These are phyloP conservation scores for Nothocercus julius DNA, from an alignment of 2,113 vertebrate genomes.

Conservation along the genomic window DNA sequence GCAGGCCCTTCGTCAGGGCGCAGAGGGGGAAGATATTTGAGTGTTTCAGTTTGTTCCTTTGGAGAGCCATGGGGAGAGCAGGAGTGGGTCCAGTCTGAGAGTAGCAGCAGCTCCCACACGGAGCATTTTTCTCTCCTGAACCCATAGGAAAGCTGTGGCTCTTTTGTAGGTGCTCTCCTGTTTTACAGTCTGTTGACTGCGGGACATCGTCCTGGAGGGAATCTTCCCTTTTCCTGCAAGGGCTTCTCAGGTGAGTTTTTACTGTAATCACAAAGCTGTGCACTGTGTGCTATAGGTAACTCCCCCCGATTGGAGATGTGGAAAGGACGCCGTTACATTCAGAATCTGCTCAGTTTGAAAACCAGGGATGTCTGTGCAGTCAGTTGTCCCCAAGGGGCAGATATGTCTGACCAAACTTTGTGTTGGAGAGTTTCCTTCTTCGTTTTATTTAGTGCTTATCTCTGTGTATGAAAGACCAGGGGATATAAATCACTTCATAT, in stretches of 20 bases:
- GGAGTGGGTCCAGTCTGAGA: neutral
- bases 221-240: neutral
- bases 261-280: neutral
- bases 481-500: neutral
- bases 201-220: neutral
- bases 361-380: neutral
- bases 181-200: neutral
- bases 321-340: neutral
- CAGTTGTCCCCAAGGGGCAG: neutral
- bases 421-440: neutral
- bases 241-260: neutral
- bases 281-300: neutral
- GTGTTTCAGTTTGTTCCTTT: slow-evolving; percentile 1
- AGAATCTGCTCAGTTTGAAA: neutral
- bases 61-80: neutral
- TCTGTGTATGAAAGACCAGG: neutral
- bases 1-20: slow-evolving; percentile 6
- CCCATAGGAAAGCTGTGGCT: neutral
- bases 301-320: neutral
- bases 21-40: neutral
- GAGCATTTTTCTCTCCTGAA: neutral
- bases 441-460: neutral
- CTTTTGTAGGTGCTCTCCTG: neutral
- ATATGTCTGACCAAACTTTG: neutral
- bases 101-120: neutral